Base-by-base conservation (phyloP, 2,888 invertebrate species). In the Embidobia sp. region DNA sequence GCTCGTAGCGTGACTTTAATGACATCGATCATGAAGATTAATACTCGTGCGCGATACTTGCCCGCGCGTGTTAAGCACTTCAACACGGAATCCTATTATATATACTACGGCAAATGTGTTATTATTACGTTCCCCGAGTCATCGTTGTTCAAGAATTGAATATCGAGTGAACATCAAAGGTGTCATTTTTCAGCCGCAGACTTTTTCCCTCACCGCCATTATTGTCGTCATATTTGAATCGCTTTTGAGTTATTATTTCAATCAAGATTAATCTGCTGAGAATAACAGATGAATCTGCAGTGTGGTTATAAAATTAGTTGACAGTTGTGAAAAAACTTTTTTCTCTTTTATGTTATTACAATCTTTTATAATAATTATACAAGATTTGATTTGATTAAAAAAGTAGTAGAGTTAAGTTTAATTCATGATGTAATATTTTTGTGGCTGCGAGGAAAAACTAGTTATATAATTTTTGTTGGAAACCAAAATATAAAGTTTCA, bases 1-100 rank as follows among this genome's bases (percentile, higher is more conserved):
- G 44, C 35, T 42, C 59, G 44, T 67, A 26, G 75, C 75, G 74
- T 75, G 75, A 67, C 75, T 75, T 55, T 76, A 69, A 69, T 64
- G 76, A 64, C 76, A 64, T 76, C 63, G 70, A 70, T 76, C 70
- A 59, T 35, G 37, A 26, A 70, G 70, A 76, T 76, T 76, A 55
- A 75, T 75, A 55, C 69, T 42, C 35, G 46, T 18, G 59, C 42
- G 55, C 40, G 48, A 67, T 74, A 66, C 61, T 67, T 48, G 59
- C 31, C 35, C 15, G 37, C 61, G 46, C 75, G 61, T 61, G 67
- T 63, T 69, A 49, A 63, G 69, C 40, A 55, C 55, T 44, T 18
- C 53, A n/a, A 31, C 67, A 69, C 57, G 57, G 37, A 69, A 76
- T 64, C 42, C 49, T 37, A 76, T 69, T 63, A 67, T 15, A n/a